These are phyloP conservation scores for Ypsolopha scabrella DNA, from an alignment of 2,888 invertebrate species.

Conservation along the genomic window DNA sequence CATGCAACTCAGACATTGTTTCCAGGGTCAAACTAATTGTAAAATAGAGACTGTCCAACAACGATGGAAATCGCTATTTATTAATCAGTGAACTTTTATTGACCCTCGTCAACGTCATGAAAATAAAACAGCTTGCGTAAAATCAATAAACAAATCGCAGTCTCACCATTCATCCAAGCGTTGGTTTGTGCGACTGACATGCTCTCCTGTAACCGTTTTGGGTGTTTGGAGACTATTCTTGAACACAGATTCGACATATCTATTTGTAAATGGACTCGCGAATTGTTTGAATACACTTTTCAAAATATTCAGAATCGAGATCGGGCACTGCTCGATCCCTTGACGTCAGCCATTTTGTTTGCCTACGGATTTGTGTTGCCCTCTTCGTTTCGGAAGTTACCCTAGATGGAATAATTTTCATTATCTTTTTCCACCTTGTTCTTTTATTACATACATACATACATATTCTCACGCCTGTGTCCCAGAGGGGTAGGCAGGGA, in stretches of 20 bases:
- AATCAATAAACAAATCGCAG: conserved; percentile 12
- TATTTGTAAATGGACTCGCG: conserved; percentile 12
- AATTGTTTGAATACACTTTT: not conserved
- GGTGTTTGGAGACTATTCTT: conserved; percentile 79
- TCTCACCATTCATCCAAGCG: conserved; percentile 89
- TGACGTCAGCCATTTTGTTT: conserved; percentile 44
- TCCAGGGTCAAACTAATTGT: conserved; percentile 9
- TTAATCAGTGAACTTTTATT: too few relatives aligned
- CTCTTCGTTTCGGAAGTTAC: too few relatives aligned
- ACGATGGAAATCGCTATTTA: too few relatives aligned
- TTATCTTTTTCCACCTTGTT: too few relatives aligned
- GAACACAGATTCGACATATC: conserved; percentile 83
- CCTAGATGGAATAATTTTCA: too few relatives aligned
- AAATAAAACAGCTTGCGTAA: too few relatives aligned
- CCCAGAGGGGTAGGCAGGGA: too few relatives aligned
- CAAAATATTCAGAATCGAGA: conserved; percentile 5
- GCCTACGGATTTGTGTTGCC: not conserved
- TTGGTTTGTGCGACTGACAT: conserved; percentile 86
- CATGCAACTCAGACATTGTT: not conserved
- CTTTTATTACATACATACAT: too few relatives aligned
- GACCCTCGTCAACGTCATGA: not conserved
- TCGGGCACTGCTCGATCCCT: not conserved
- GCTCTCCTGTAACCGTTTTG: conserved; percentile 79
- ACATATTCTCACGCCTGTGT: too few relatives aligned
- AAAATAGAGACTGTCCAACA: not conserved